Evolutionary conservation across 35 echinoderm and acorn worm genomes (phyloP).

Genomic region (Ophiothrix spiculata): DNA sequence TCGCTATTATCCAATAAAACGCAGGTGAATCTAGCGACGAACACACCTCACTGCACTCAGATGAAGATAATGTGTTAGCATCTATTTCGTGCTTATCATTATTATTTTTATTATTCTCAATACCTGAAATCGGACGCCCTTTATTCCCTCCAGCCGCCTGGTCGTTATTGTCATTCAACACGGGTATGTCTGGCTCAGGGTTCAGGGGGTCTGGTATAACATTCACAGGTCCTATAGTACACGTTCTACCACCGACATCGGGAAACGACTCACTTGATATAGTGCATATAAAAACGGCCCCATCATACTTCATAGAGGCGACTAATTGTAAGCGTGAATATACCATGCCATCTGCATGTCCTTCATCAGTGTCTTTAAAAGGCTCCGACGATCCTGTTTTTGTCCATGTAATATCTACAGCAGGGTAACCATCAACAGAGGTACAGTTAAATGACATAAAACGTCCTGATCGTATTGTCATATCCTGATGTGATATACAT

Average conservation of each 20-base stretch:
- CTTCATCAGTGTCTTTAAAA: not conserved
- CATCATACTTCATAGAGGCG: not conserved
- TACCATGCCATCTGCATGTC: not conserved
- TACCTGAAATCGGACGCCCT: not conserved
- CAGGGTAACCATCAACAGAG: not conserved
- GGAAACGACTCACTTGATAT: not conserved
- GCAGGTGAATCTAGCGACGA: not conserved
- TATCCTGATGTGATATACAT: not conserved
- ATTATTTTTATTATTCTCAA: not conserved
- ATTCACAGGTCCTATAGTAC: not conserved
- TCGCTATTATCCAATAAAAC: not conserved
- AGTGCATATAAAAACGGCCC: not conserved
- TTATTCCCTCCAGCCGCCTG: not conserved
- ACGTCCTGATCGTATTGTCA: not conserved
- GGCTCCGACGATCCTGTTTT: not conserved
- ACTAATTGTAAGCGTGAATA: not conserved
- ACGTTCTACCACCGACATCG: not conserved
- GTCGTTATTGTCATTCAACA: not conserved
- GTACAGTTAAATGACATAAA: not conserved
- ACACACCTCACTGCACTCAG: not conserved
- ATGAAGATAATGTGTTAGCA: not conserved
- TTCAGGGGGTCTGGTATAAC: not conserved
- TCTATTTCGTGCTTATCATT: not conserved
- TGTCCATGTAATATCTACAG: not conserved
- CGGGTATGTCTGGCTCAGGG: not conserved